A percentile compares a stretch with the other conserved stretches of the same genome.
These are phyloP conservation scores for Oligia strigilis DNA, from an alignment of 2,888 invertebrate genomes.

Conservation along the genomic window DNA sequence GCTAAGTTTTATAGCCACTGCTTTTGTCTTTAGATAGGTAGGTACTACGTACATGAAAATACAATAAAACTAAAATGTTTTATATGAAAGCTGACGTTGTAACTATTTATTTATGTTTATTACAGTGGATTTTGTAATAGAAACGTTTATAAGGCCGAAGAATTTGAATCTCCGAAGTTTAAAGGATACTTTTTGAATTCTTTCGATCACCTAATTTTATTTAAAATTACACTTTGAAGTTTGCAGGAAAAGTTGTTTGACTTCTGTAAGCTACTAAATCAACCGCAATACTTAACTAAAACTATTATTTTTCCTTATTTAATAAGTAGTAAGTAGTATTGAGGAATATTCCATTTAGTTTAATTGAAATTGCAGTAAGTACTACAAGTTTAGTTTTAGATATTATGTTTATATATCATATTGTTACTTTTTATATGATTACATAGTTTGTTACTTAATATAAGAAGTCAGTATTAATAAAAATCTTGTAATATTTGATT, in stretches of 20 bases:
- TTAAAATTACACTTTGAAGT: not conserved
- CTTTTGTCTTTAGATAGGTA: slow-evolving; percentile 28
- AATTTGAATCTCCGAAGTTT: not conserved
- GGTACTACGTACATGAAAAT: slow-evolving; percentile 4
- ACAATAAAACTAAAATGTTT: slow-evolving; percentile 43
- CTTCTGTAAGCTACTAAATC: not conserved
- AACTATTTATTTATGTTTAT: slow-evolving; percentile 2
- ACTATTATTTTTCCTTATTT: no score
- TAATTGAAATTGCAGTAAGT: not conserved
- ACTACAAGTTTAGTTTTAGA: no score
- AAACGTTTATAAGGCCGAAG: slow-evolving; percentile 1
- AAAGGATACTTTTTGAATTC: no score
- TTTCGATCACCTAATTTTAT: no score
- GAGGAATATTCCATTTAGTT: not conserved
- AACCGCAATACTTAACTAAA: not conserved
- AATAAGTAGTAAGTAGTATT: no score
- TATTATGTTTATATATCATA: no score
- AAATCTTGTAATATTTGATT: not conserved
- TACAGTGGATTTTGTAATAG: slow-evolving; percentile 1
- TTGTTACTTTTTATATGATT: not conserved
- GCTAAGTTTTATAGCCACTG: slow-evolving; percentile 36
- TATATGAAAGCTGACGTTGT: not conserved
- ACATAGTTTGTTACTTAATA: not conserved
- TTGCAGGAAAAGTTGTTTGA: not conserved
- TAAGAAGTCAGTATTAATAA: not conserved